phyloP scores from a whole-genome alignment of 2,888 invertebrate genomes.

The Amiota communis region DNA sequence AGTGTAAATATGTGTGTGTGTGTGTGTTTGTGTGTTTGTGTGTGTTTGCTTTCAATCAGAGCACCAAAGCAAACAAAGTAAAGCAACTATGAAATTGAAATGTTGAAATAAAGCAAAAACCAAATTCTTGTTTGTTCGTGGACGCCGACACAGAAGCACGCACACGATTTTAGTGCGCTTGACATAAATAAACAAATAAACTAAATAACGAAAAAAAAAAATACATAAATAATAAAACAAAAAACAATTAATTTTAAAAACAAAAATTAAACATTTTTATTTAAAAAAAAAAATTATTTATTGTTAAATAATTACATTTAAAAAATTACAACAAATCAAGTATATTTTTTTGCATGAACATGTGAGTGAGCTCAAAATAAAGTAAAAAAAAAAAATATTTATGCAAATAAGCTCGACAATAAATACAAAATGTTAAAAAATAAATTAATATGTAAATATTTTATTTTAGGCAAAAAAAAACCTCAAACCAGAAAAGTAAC shows the following conservation, averaged over 20 bases:
- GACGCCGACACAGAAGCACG: conserved; percentile 52
- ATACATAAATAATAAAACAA: conserved; percentile 26
- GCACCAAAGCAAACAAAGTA: neutral
- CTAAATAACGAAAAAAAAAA: conserved; percentile 16
- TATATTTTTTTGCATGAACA: no score
- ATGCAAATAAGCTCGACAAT: neutral
- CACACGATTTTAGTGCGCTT: conserved; percentile 58
- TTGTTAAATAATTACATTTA: conserved; percentile 22
- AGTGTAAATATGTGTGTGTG: neutral
- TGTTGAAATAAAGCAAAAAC: no score
- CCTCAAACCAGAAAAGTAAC: no score
- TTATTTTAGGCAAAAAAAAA: no score
- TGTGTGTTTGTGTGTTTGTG: neutral
- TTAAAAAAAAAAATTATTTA: conserved; percentile 26
- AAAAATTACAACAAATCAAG: no score
- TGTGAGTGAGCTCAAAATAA: neutral
- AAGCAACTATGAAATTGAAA: no score
- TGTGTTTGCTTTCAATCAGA: conserved; percentile 9
- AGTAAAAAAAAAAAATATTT: conserved; percentile 2
- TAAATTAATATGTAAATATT: neutral
- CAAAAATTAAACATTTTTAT: no score
- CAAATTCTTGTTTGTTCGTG: no score
- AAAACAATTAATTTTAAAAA: conserved; percentile 35
- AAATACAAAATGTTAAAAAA: neutral
- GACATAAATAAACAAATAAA: conserved; percentile 34